These are phyloP conservation scores for Caenorhabditis zanzibari DNA, from an alignment of 2,888 invertebrate species.

Conservation along the genomic window DNA sequence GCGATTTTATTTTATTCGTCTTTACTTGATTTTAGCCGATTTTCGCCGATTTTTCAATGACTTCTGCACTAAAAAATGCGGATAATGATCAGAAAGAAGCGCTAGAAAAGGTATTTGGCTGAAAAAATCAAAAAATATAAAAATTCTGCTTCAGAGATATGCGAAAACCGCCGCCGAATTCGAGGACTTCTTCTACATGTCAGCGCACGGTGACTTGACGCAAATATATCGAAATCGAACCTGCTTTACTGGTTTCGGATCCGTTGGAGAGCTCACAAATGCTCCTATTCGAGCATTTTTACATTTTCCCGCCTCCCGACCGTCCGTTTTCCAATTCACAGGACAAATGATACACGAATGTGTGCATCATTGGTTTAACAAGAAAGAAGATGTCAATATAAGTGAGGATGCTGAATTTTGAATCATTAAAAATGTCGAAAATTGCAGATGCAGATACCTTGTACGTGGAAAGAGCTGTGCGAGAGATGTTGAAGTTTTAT, in stretches of 20 bases:
- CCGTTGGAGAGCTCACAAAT: neutral
- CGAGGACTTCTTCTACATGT: constrained; percentile 36
- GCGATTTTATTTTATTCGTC: neutral
- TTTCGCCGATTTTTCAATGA: constrained; percentile 9
- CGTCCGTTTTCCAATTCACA: constrained; percentile 64
- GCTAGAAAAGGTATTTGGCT: neutral
- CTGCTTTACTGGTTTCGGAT: constrained; percentile 9
- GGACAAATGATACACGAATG: constrained; percentile 71
- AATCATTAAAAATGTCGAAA: too few species aligned
- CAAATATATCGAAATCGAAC: constrained; percentile 55
- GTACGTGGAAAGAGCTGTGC: constrained; percentile 30
- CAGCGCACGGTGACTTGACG: constrained; percentile 42
- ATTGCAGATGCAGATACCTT: constrained; percentile 48
- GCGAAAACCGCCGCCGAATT: neutral
- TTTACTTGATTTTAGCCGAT: neutral
- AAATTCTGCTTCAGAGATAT: neutral
- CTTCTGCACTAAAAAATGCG: neutral
- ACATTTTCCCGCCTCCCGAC: constrained; percentile 44
- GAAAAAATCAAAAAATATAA: neutral
- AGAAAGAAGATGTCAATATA: constrained; percentile 60
- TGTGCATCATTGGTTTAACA: constrained; percentile 66
- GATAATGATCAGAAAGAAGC: neutral
- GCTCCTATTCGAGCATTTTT: constrained; percentile 31
- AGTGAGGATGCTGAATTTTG: constrained; percentile 49
- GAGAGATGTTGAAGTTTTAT: constrained; percentile 43